Base-by-base conservation (phyloP, 2,888 invertebrate genomes). In the Drosophila formosana region DNA sequence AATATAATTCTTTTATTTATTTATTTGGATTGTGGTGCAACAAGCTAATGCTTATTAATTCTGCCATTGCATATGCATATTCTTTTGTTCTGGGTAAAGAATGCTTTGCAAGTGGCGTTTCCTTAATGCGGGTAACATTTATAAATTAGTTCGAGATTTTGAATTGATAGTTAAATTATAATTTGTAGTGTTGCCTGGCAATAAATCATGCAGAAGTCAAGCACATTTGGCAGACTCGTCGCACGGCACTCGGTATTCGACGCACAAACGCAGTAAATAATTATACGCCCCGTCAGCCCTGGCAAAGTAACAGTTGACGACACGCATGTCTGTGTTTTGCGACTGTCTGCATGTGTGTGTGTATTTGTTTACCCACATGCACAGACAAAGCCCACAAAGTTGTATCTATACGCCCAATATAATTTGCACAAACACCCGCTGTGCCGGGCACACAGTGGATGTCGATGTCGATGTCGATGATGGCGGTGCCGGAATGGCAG, bases 341-440 rank as follows among this genome's bases (percentile, higher is more conserved):
- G 9, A 7, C 58, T 25, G 50, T 56, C 18, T 55, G 37, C 8
- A 13, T n/a, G 26, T 3, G 52, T 23, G 52, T 58, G 26, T 45
- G 43, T 67, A 6, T 56, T 47, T 46, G 9, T 47, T 18, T 41
- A 18, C 37, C 18, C 18, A 45, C 26, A 46, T 6, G n/a, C 13
- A 58, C 28, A 58, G 28, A 49, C 39, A 60, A 41, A 46, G 63
- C 55, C 55, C 30, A 51, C 56, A 39, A 32, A 50, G 23, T 26
- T 55, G 26, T 64, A 47, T 71, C 64, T 60, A 58, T 73, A 56
- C 55, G 63, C 45, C 69, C 72, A 73, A 74, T 72, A 77, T 71
- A 77, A 82, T 89, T 71, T 73, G 88, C 78, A 61, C 72, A 83
- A 78, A 60, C 80, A 73, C 89, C 89, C 79, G 89, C 87, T 82